Conservation (phyloP, 2,797 vertebrate genomes). For the Hippoglossus hippoglossus region DNA sequence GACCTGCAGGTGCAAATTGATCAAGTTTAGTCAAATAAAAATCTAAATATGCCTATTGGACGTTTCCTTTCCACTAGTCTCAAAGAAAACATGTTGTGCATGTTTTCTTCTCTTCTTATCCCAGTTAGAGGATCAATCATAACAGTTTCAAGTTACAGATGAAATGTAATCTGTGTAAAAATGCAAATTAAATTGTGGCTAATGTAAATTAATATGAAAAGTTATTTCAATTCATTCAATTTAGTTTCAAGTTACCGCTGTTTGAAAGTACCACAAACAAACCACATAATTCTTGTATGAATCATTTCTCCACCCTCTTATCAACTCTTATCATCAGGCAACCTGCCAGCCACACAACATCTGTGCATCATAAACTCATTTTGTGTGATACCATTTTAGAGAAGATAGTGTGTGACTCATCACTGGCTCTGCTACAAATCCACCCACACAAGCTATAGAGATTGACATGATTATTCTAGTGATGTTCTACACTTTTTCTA, state of each 20-base stretch:
- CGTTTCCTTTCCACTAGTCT: too few relatives aligned
- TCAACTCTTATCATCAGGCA: not conserved
- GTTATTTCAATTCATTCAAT: not conserved
- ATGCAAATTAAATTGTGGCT: too few relatives aligned
- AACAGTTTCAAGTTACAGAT: too few relatives aligned
- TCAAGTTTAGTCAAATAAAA: too few relatives aligned
- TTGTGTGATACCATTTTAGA: not conserved
- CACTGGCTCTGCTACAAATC: not conserved
- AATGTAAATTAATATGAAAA: not conserved
- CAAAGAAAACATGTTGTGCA: too few relatives aligned
- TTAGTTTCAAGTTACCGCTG: too few relatives aligned
- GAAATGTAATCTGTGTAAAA: too few relatives aligned
- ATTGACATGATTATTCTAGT: not conserved
- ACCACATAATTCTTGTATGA: not conserved
- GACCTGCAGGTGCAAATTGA: too few relatives aligned
- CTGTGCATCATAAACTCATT: not conserved
- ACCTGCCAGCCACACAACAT: not conserved
- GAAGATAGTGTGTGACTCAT: not conserved
- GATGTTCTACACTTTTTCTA: not conserved
- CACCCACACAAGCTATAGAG: not conserved
- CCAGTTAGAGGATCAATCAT: too few relatives aligned
- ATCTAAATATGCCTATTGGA: too few relatives aligned
- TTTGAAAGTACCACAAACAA: not conserved
- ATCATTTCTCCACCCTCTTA: constrained; percentile 9
- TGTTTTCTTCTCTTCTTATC: too few relatives aligned